Percentiles rank a stretch among this genome's conserved stretches.
These are phyloP conservation scores for Pyrocephalus nanus DNA, from an alignment of 2,797 vertebrate genomes.

Conservation along the genomic window DNA sequence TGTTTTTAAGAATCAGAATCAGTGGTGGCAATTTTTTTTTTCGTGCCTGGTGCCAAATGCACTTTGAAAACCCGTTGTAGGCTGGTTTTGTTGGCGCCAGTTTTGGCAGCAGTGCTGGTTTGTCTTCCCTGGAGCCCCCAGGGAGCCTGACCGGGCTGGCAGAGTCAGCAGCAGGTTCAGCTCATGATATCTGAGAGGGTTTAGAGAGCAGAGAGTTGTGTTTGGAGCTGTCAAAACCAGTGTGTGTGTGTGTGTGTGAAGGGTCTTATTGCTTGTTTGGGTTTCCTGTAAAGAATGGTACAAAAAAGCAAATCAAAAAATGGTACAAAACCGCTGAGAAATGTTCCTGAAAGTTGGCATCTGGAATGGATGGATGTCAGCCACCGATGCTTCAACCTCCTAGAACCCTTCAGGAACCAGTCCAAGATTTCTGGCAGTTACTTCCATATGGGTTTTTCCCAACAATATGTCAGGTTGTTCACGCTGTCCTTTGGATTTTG, in stretches of 20 bases:
- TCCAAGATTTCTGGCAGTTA: background rate
- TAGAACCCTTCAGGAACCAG: background rate
- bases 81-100: background rate
- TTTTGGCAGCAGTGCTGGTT: background rate
- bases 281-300: background rate
- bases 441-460: background rate
- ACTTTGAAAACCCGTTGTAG: background rate
- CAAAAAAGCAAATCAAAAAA: too few species aligned
- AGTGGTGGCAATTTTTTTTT: background rate
- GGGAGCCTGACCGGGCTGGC: background rate
- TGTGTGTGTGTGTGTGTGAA: fast-evolving
- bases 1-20: background rate
- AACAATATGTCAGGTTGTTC: background rate
- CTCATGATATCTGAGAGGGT: background rate
- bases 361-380: background rate
- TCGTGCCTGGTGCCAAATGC: background rate
- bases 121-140: background rate
- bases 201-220: background rate
- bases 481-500: background rate
- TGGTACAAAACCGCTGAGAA: background rate
- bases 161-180: background rate
- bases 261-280: background rate
- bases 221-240: background rate
- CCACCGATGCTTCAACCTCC: background rate
- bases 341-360: background rate